Percentiles rank a stretch among this genome's conserved stretches.
Conservation (phyloP, 2,888 invertebrate genomes). For the Laspeyria flexula region DNA sequence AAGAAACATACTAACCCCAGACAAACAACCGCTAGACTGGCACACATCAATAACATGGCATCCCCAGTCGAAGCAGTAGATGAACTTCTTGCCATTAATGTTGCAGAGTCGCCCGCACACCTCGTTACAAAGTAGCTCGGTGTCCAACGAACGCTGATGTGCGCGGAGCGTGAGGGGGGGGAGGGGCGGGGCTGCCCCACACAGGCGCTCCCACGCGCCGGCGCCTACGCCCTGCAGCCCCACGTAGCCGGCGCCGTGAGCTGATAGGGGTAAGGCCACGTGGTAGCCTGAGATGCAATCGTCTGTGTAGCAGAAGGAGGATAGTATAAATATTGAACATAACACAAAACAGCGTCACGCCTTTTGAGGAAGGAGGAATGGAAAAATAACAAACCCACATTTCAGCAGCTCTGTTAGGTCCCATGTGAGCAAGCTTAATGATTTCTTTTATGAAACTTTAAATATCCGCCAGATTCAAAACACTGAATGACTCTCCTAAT, state of each 20-base stretch:
- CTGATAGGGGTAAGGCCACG: slow-evolving; percentile 90
- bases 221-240: slow-evolving; percentile 88
- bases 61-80: slow-evolving; percentile 85
- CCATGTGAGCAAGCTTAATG: too few relatives aligned
- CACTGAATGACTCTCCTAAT: too few relatives aligned
- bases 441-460: too few relatives aligned
- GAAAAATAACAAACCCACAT: too few relatives aligned
- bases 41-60: slow-evolving; percentile 84
- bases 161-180: slow-evolving; percentile 70
- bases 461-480: too few relatives aligned
- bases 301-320: slow-evolving; percentile 71
- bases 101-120: slow-evolving; percentile 80
- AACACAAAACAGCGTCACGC: too few relatives aligned
- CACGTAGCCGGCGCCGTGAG: slow-evolving; percentile 89
- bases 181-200: slow-evolving; percentile 30
- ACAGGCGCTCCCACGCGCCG: slow-evolving; percentile 71
- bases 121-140: slow-evolving; percentile 80
- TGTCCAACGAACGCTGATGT: slow-evolving; percentile 78
- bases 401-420: too few relatives aligned
- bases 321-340: too few relatives aligned
- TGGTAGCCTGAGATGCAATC: slow-evolving; percentile 90
- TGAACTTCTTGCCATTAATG: slow-evolving; percentile 74
- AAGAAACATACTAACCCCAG: slow-evolving; percentile 77
- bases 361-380: too few relatives aligned
- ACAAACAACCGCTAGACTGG: slow-evolving; percentile 81